Base-by-base conservation (phyloP, 2,113 vertebrate species). In the Chaetops frenatus region DNA sequence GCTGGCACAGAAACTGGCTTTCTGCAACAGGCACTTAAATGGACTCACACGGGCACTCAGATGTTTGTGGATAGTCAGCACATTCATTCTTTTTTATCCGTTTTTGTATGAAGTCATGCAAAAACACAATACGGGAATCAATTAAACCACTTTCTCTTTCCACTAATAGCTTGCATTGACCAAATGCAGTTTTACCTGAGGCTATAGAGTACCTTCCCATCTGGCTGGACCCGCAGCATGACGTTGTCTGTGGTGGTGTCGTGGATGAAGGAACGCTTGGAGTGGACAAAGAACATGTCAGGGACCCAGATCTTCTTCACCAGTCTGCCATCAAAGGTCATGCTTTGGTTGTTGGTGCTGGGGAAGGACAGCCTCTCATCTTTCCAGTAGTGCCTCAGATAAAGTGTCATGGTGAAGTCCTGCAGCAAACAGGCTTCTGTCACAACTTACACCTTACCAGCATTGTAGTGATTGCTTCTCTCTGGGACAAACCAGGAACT, bases 241-340 rank as follows among this genome's bases (percentile, higher is more conserved):
- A 99, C 98, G 1, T 99, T 99, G 92, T 99, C 99, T 1, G 99
- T 99, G 36, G 99, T 99, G 76, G 99, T 99, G 97, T 99, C 99
- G 0, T 99, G 99, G 96, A 99, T 99, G 94, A 99, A 99, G 54
- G 99, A 99, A 48, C 99, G 98, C 94, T 99, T 99, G 47, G 99
- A 99, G 96, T 99, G 99, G 66, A 99, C 99, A 0, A 99, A 99
- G 92, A 99, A 99, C 99, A 99, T 99, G 95, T 99, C 99, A 0
- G 99, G 99, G 10, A 99, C 99, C 99, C 99, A 99, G 89, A 99
- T 99, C 97, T 99, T 99, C 98, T 99, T 99, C 90, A 99, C 99
- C 84, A 99, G 97, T 44, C 99, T 98, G 69, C 99, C 99, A 24
- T 99, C 99, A 13, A 99, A 99, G 10, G 99, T 99, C 99, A 99